Base-by-base conservation (phyloP, 2,113 vertebrate species). In the Gorsachius goisagi region DNA sequence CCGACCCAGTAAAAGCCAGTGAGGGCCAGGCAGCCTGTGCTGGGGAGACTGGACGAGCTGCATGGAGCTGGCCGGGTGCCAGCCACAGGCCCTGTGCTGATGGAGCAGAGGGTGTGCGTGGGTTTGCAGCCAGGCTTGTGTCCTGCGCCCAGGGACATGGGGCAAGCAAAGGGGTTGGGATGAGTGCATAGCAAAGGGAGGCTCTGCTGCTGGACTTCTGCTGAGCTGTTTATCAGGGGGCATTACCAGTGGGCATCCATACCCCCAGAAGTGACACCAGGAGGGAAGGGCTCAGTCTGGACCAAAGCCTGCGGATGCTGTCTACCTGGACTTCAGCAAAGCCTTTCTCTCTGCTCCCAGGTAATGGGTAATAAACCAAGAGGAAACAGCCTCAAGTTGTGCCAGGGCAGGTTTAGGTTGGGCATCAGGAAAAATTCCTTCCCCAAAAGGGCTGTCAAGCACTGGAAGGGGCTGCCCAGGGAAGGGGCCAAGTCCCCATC, bases 21-120 rank as follows among this genome's bases (percentile, higher is more conserved):
- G 37, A 41, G 27, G 37, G 41, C 33, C 47, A 22, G 8, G 64
- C 33, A 77, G 47, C 24, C 28, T 1, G 0, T 4, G 28, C 2
- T 44, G 53, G 90, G 68, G 56, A 39, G 27, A 7, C 53, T 30
- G 72, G 45, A 41, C 50, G 12, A 44, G 56, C 7, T 17, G 11
- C 12, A 6, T 0, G 2, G 21, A 35, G 62, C n/a, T 60, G 89
- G 60, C 13, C 0, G 4, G 58, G 47, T 1, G 33, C 30, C 69
- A 77, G 58, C 5, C 4, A 1, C 1, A 1, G 44, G 19, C 10
- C 15, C 44, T 12, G 32, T 1, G 6, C 59, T 10, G 16, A 22
- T 0, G 5, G 44, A 22, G 63, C 47, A 62, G 52, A 21, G 13
- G 32, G 49, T 35, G 5, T 2, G 1, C 2, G 45, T 0, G 16